phyloP scores from a whole-genome alignment of 2,113 vertebrate species.

The Cygnus buccinator region DNA sequence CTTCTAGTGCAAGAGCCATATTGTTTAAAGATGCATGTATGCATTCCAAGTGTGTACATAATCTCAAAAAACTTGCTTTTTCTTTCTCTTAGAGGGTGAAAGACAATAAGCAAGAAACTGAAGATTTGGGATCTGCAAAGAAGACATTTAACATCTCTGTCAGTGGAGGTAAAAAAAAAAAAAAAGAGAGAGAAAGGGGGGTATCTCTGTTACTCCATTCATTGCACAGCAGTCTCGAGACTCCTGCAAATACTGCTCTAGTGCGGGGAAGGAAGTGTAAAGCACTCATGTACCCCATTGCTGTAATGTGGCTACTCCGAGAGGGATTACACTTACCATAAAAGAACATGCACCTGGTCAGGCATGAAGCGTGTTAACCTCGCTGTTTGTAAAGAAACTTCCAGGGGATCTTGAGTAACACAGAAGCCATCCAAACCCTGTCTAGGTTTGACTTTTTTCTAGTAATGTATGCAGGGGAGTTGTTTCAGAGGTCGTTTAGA shows the following conservation, averaged over 20 bases:
- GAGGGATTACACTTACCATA: background rate
- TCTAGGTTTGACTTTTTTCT: background rate
- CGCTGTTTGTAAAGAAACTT: background rate
- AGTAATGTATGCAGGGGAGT: background rate
- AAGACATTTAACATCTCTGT: conserved; percentile 83
- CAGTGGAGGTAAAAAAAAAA: conserved; percentile 83
- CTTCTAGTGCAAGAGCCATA: background rate
- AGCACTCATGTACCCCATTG: rapidly evolving
- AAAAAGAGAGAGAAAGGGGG: background rate
- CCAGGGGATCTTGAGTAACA: background rate
- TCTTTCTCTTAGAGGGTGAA: conserved; percentile 31
- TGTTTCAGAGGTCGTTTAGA: background rate
- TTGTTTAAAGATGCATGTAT: background rate
- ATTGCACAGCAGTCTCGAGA: background rate
- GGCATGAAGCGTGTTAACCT: background rate
- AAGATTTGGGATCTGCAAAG: conserved; percentile 41
- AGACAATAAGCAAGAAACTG: conserved; percentile 53
- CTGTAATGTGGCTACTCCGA: background rate
- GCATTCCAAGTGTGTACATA: background rate
- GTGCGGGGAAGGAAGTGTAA: background rate
- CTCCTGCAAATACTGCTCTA: background rate
- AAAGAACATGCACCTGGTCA: background rate
- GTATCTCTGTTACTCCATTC: background rate
- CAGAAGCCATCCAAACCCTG: background rate
- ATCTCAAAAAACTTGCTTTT: background rate